Base-by-base conservation (phyloP, 92 coral and sea anemone species). In the Umimayanthus kanabou region DNA sequence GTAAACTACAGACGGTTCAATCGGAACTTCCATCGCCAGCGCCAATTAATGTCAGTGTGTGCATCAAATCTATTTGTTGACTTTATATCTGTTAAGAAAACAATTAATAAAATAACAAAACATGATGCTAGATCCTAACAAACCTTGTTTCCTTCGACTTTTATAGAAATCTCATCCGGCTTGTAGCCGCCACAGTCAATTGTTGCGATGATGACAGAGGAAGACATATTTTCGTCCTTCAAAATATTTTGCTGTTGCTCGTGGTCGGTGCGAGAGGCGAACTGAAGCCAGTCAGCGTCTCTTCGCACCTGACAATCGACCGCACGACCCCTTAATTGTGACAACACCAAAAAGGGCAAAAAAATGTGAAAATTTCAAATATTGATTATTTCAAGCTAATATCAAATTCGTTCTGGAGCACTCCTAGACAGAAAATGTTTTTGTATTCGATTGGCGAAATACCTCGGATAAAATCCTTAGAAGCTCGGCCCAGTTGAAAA, bases 141-240 rank as follows among this genome's bases (percentile, higher is more conserved):
- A 47, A 83, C 93, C 82, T 92, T 92, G 73, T 91, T 90, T n/a
- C 93, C 91, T 87, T 97, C 99, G 10, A 97, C 99, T 15, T 93
- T 92, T 50, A 96, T 94, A 50, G 89, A 92, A 4, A 97, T 95
- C 80, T 97, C 99, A 26, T 97, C 99, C 8, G 99, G 99, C 39
- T 91, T 91, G 86, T 97, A 97, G 64, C 93, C 88, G 71, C 94
- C 94, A 39, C 95, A 98, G 76, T 97, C 99, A 0, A 97, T 85
- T 13, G 95, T 91, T 13, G 98, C 96, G 73, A 97, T 91, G 57
- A 80, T 37, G 4, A 90, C 76, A 69, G 87, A 83, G 40, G 65
- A 83, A 70, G 87, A 83, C 87, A 83, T 83, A 42, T 6, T 70
- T 83, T 15, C 64, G 81, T 58, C 14, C 76, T 65, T 81, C 55